Evolutionary conservation across 2,797 vertebrate species (phyloP), one percentile per base, ranked within the genome.

Genomic region (Mustela erminea): DNA sequence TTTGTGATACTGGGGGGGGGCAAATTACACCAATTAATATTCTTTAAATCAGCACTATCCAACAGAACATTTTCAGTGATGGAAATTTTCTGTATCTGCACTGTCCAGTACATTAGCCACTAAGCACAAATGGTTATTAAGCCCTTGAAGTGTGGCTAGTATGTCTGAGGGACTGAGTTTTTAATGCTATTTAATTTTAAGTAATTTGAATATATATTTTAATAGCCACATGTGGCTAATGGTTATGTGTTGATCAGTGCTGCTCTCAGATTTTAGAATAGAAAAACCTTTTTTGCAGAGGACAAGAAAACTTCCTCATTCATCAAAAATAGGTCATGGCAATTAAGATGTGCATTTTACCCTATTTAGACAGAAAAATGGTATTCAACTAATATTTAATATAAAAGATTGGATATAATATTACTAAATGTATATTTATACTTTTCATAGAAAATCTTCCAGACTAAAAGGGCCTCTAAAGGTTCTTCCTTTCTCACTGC

Each of bases 181-280:
- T 94, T 41, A 78, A 83, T 80, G 23, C 4, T 35, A 56, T 82
- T 85, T 81, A 89, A 84, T 75, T 95, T 62, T 32, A 88, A 62
- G 6, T 43, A 72, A 52, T 87, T 96, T 94, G 43, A 94, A 90
- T 43, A 83, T 46, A 80, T 90, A 94, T 93, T 82, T 52, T 78
- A 80, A 83, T 68, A 83, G 5, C 9, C 20, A n/a, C 12, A 23
- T 74, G 32, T 83, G 1, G 9, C 60, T 87, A 87, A 70, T 70
- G 41, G 17, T 7, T 72, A 17, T n/a, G 10, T 66, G 80, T 49
- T 93, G 27, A 54, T 60, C 81, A 52, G 7, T 14, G 43, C 10
- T 68, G 18, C 46, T 58, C 8, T 94, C 46, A 60, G 7, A 90
- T 72, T 92, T 86, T 74, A 66, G 83, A 87, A 27, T 23, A 75